phyloP scores from a whole-genome alignment of 2,113 vertebrate species.

The Otolemur garnettii region DNA sequence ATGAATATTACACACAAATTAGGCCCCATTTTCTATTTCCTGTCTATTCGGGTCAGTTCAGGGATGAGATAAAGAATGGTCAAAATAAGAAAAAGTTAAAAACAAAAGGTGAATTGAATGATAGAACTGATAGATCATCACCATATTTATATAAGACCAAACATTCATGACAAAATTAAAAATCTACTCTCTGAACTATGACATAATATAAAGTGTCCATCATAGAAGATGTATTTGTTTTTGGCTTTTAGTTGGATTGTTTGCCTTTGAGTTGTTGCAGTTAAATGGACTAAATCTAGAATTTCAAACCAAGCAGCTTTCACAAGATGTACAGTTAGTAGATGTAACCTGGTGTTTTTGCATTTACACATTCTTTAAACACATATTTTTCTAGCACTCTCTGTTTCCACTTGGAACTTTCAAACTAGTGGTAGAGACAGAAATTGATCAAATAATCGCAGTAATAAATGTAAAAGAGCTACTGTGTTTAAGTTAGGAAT shows the following conservation, averaged over 20 bases:
- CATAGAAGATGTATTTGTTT: not conserved
- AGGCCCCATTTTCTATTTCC: not conserved
- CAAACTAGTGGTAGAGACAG: not conserved
- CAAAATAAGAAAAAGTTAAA: not conserved
- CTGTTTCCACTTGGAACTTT: not conserved
- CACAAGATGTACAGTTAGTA: not conserved
- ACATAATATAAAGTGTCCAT: not conserved
- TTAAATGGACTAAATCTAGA: not conserved
- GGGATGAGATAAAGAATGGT: not conserved
- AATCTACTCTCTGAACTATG: not conserved
- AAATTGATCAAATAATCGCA: not conserved
- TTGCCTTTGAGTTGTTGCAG: conserved; percentile 6
- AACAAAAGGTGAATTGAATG: not conserved
- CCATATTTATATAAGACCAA: not conserved
- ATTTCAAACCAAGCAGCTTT: not conserved
- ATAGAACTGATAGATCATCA: not conserved
- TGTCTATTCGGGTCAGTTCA: not conserved
- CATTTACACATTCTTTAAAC: not conserved
- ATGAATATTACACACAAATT: conserved; percentile 27
- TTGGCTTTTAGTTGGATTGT: not conserved
- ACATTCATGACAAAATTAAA: not conserved
- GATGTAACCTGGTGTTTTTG: not conserved
- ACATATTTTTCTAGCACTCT: not conserved
- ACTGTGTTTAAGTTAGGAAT: not conserved
- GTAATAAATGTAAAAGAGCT: not conserved